Evolutionary conservation across 2,113 vertebrate species (phyloP).

Genomic region (Lates calcarifer): DNA sequence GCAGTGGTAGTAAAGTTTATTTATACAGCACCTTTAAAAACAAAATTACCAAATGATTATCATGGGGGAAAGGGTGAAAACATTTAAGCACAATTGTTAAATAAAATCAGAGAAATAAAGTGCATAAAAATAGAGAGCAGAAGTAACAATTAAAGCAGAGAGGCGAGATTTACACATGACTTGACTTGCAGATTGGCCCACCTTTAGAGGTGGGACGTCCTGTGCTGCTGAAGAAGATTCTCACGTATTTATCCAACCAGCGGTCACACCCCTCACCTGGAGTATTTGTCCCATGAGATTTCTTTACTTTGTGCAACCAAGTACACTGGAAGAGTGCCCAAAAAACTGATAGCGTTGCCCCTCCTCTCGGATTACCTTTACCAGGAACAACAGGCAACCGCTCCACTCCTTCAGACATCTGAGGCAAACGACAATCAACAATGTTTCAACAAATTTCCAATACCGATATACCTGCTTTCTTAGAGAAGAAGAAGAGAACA

Average conservation of each 20-base stretch:
- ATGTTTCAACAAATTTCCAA: constrained; percentile 18
- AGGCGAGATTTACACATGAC: too few species aligned
- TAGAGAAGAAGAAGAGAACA: neutral
- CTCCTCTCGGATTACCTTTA: constrained; percentile 12
- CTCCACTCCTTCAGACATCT: too few species aligned
- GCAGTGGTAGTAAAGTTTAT: too few species aligned
- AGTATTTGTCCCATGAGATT: neutral
- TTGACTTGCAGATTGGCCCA: neutral
- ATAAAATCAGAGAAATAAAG: neutral
- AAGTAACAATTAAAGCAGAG: neutral
- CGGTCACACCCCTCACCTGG: neutral
- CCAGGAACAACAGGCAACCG: neutral
- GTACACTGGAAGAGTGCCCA: too few species aligned
- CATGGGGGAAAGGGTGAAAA: too few species aligned
- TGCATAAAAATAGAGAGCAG: neutral
- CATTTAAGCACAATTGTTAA: neutral
- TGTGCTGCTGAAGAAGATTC: too few species aligned
- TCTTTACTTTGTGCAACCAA: too few species aligned
- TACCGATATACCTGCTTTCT: fast-evolving
- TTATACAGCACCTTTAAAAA: too few species aligned
- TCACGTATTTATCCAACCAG: neutral
- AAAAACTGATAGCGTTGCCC: neutral
- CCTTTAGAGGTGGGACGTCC: neutral
- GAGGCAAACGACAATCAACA: neutral
- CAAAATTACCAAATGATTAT: too few species aligned